Evolutionary conservation across 2,888 invertebrate genomes (phyloP), one percentile per base, ranked within the genome.

Genomic region (Rosalia funebris): DNA sequence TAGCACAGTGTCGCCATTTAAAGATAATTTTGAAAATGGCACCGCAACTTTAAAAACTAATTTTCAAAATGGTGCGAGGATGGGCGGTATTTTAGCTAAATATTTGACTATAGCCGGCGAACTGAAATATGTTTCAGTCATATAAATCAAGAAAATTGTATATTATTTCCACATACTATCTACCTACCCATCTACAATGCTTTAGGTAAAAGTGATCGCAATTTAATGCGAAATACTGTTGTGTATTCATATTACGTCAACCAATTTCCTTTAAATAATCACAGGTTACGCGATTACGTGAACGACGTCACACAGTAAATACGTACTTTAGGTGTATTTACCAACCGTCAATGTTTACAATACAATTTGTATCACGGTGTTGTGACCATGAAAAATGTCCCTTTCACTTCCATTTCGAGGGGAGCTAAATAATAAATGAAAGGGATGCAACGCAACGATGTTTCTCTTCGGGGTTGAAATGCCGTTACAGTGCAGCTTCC

Each of bases 361-460:
- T 64, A 64, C 62, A 65, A 62, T 64, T 64, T 71, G 68, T 66
- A 66, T 67, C 66, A 65, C 66, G 66, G 65, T 65, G 63, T 69
- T 70, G 70, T 71, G 70, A 68, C 71, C 71, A 65, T 69, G 71
- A 71, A 71, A 71, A 70, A 67, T 69, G 70, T 55, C 64, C 63
- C 62, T 65, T 58, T 62, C 66, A 45, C 59, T 64, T 52, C 47
- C 48, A 53, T 47, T 48, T 48, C 58, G 62, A 70, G 69, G 71
- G 72, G 71, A 67, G 71, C 65, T 73, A 66, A 73, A 73, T 73
- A 73, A 73, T 73, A 71, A 71, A 73, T 73, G 71, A 69, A 63
- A 66, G 69, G 69, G 71, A 66, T 62, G 69, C 65, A 64, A 60
- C 57, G 54, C 55, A 52, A 37, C 64, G 57, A 62, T 60, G 58